Evolutionary conservation across 2,113 vertebrate genomes (phyloP), one percentile per base, ranked within the genome.

Genomic region (Gila orcuttii): DNA sequence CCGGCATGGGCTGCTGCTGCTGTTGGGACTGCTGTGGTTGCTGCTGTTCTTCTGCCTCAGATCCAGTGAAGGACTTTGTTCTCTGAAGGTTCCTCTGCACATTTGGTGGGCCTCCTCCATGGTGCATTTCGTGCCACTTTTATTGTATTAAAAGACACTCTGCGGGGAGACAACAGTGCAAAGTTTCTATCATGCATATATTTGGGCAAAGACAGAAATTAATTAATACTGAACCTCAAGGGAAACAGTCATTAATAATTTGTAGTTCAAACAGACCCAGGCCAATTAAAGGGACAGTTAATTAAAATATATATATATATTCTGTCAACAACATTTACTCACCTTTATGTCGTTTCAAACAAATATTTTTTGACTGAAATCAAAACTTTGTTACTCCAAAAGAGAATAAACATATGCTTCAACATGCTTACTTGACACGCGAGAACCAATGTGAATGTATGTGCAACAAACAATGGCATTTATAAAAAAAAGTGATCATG

Each of bases 21-120:
- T 42, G 73, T 52, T 50, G 47, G 45, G 71, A 23, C 42, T 74
- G 71, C 42, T 74, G 71, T 74, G n/a, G 42, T 74, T 21, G 19
- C 25, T 91, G 95, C 84, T 62, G 96, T 0, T 99, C 97, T 84
- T 99, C 98, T 52, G 95, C 94, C 88, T 99, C 98, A 17, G 96
- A 95, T 87, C 96, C 94, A 0, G 96, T 95, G 94, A 95, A 96
- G 89, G 97, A 96, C 89, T 97, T 96, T 87, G 97, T 94, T 89
- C 96, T 94, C 93, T 98, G 97, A 78, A 98, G 95, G 93, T 96
- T 97, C 83, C 97, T 96, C 93, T 97, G 98, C 87, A 96, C 95
- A 89, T 95, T 98, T 91, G 97, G 97, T 91, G 97, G 95, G 92
- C 97, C 97, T 89, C 94, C 97, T 93, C 98, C 97, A 97, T 99